Evolutionary conservation across 2,797 vertebrate species (phyloP).

Genomic region (Poecilia velifera): DNA sequence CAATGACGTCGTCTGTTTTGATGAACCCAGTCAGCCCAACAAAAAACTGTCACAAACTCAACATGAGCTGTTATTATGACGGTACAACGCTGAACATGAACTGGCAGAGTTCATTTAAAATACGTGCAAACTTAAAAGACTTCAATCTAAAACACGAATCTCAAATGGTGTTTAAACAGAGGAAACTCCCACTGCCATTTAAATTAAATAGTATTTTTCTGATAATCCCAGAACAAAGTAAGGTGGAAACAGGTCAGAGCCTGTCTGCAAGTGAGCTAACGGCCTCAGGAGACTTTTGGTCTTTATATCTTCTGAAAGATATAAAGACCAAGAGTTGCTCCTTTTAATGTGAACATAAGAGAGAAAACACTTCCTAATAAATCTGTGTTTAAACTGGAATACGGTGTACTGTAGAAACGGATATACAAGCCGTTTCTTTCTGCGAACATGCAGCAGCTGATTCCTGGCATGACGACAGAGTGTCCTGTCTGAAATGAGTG

Average conservation of each 20-base stretch:
- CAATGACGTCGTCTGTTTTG: conserved; percentile 30
- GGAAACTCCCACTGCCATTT: background rate
- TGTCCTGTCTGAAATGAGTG: conserved; percentile 5
- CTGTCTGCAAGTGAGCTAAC: conserved; percentile 4
- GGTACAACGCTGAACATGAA: background rate
- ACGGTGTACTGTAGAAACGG: background rate
- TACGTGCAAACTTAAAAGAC: background rate
- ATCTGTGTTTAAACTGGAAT: background rate
- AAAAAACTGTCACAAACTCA: conserved; percentile 1
- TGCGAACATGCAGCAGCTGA: conserved; percentile 3
- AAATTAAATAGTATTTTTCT: conserved; percentile 6
- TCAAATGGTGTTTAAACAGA: background rate
- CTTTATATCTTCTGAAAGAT: background rate
- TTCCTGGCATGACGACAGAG: conserved; percentile 8
- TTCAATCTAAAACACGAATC: background rate
- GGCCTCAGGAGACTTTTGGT: conserved; percentile 10
- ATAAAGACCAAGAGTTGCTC: conserved; percentile 1
- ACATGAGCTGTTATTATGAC: background rate
- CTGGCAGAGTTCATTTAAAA: background rate
- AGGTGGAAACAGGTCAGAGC: conserved; percentile 13
- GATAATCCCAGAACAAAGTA: conserved; percentile 12
- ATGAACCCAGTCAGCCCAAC: conserved; percentile 6
- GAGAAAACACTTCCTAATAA: background rate
- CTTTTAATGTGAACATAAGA: background rate
- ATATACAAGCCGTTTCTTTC: background rate